Evolutionary conservation across 2,888 invertebrate species (phyloP).

Genomic region (Spodoptera exigua): DNA sequence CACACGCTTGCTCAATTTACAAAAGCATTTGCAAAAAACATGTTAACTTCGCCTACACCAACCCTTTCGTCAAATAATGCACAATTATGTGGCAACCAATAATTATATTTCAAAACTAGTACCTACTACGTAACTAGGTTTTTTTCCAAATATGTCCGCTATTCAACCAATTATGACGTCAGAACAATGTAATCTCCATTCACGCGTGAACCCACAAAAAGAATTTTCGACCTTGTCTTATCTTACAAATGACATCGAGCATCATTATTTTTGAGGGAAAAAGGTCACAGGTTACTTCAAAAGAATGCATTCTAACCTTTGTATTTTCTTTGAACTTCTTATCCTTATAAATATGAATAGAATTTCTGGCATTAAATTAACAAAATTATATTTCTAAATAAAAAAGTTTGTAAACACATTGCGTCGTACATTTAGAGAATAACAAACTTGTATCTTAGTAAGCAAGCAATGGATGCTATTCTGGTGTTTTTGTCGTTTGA

Average conservation of each 20-base stretch:
- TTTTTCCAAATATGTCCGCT: conserved; percentile 5
- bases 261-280: conserved; percentile 49
- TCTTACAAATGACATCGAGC: conserved; percentile 50
- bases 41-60: no score
- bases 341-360: conserved; percentile 21
- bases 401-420: conserved; percentile 7
- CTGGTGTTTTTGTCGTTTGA: not conserved
- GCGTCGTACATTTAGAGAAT: not conserved
- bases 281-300: conserved; percentile 46
- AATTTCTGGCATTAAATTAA: conserved; percentile 8
- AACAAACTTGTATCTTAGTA: not conserved
- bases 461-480: conserved; percentile 10
- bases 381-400: conserved; percentile 22
- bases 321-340: conserved; percentile 28
- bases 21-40: no score
- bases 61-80: no score
- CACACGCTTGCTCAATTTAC: no score
- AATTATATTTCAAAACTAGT: conserved; percentile 3
- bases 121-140: not conserved
- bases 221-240: conserved; percentile 50
- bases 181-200: conserved; percentile 38
- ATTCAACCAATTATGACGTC: conserved; percentile 37
- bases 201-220: conserved; percentile 45
- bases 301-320: conserved; percentile 42
- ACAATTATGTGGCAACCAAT: conserved; percentile 2